Evolutionary conservation across 2,888 invertebrate genomes (phyloP).

Genomic region (Chrysodeixis includens): DNA sequence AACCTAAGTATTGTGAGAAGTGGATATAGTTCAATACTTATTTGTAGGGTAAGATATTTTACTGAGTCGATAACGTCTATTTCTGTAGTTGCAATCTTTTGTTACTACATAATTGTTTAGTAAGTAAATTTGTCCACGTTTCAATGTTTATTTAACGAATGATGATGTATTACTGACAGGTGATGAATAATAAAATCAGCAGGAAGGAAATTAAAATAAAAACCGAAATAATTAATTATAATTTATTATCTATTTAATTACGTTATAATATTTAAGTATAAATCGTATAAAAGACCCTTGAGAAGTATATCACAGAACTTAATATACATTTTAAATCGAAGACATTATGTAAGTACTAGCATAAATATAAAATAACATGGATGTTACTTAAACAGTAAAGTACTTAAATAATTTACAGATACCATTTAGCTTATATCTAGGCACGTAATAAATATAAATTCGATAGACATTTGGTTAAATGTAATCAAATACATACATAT

Average conservation of each 20-base stretch:
- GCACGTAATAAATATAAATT: slow-evolving; percentile 49
- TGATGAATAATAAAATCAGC: too few relatives aligned
- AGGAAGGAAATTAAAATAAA: neutral
- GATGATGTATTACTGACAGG: too few relatives aligned
- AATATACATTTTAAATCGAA: slow-evolving; percentile 40
- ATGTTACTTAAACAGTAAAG: slow-evolving; percentile 15
- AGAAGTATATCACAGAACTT: slow-evolving; percentile 64
- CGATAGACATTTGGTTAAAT: slow-evolving; percentile 38
- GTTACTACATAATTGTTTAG: too few relatives aligned
- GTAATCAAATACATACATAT: slow-evolving; percentile 29
- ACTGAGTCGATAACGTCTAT: too few relatives aligned
- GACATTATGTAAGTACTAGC: slow-evolving; percentile 21
- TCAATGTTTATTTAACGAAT: too few relatives aligned
- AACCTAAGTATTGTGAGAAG: too few relatives aligned
- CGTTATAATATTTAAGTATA: slow-evolving; percentile 31
- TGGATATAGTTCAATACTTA: too few relatives aligned
- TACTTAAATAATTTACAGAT: slow-evolving; percentile 11
- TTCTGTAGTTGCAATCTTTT: too few relatives aligned
- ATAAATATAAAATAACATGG: slow-evolving; percentile 24
- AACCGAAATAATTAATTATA: neutral
- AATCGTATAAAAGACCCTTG: slow-evolving; percentile 53
- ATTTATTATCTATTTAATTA: slow-evolving; percentile 30
- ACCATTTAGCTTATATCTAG: slow-evolving; percentile 25
- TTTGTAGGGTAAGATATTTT: too few relatives aligned
- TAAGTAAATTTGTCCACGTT: too few relatives aligned